Evolutionary conservation across 2,797 vertebrate genomes (phyloP).

Genomic region (Clamator glandarius): DNA sequence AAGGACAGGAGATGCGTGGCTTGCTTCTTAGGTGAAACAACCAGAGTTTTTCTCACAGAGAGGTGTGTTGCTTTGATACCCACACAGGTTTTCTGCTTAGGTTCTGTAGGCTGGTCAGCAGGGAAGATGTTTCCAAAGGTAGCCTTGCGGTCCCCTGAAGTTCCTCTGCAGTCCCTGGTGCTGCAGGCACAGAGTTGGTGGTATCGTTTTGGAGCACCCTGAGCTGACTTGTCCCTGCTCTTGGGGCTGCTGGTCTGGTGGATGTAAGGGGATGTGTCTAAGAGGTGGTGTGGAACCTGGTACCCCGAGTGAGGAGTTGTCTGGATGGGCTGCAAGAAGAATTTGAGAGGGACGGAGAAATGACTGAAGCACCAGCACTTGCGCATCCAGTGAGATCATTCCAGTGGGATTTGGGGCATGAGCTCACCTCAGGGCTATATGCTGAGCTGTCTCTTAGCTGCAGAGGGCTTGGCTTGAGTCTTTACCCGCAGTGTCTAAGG

Average conservation of each 20-base stretch:
- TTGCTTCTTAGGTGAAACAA: not conserved
- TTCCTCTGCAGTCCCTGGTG: not conserved
- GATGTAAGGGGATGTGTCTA: not conserved
- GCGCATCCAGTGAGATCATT: not conserved
- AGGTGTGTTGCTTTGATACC: not conserved
- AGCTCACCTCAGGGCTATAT: not conserved
- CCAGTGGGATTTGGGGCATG: not conserved
- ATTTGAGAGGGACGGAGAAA: not conserved
- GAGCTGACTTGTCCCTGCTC: not conserved
- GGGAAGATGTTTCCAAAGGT: accelerated
- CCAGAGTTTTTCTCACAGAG: not conserved
- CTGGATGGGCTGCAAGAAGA: not conserved
- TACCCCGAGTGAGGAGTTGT: not conserved
- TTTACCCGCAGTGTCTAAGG: not conserved
- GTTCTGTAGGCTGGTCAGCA: not conserved
- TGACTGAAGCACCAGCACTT: not conserved
- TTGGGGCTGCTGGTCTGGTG: not conserved
- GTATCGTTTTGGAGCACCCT: not conserved
- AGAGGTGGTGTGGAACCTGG: not conserved
- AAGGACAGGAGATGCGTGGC: not conserved
- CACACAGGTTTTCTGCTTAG: not conserved
- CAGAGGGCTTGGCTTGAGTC: not conserved
- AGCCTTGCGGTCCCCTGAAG: not conserved
- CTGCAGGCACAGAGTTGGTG: not conserved
- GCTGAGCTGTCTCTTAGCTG: not conserved